Evolutionary conservation across 2,797 vertebrate genomes (phyloP).

Genomic region (Pipistrellus nathusii): DNA sequence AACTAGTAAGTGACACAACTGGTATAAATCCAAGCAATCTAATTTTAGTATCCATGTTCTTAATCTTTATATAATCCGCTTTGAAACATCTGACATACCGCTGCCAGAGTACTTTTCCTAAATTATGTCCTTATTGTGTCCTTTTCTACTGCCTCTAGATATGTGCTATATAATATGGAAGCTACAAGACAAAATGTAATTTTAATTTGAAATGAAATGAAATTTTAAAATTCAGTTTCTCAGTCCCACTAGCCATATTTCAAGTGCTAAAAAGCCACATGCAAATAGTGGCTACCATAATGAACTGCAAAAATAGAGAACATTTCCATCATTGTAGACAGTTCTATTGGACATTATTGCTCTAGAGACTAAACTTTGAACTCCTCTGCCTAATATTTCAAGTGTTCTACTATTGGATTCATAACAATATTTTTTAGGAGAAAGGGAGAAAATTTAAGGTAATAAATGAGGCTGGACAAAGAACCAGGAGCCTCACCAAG

Average conservation of each 20-base stretch:
- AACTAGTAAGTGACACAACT: conserved; percentile 9
- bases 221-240: not conserved
- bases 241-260: no score
- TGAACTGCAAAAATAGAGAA: not conserved
- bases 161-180: not conserved
- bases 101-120: not conserved
- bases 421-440: conserved; percentile 38
- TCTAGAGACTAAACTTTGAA: conserved; percentile 55
- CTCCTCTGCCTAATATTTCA: not conserved
- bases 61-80: not conserved
- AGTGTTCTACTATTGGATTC: not conserved
- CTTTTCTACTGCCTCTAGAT: not conserved
- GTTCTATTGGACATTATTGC: not conserved
- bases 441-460: conserved; percentile 19
- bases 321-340: conserved; percentile 40
- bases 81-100: not conserved
- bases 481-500: not conserved
- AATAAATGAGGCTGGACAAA: conserved; percentile 31
- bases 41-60: not conserved
- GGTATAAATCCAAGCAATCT: not conserved
- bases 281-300: not conserved
- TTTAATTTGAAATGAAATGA: conserved; percentile 50
- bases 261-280: not conserved
- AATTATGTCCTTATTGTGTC: not conserved
- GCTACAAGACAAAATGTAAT: conserved; percentile 28